Percentiles rank a stretch among this genome's conserved stretches.
phyloP scores from a whole-genome alignment of 2,888 invertebrate species.

The Watsonalla cultraria region DNA sequence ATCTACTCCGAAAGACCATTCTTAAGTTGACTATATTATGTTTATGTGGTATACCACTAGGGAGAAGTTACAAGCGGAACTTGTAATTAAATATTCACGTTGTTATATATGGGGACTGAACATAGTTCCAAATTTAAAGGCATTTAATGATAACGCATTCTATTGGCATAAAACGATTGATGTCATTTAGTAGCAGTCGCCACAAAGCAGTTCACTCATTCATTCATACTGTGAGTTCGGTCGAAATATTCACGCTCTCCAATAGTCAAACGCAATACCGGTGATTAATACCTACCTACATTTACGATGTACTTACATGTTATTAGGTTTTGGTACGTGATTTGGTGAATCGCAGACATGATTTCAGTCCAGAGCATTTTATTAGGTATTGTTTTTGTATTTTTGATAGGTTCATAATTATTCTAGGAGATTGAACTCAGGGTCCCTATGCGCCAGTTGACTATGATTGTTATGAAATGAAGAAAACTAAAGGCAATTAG shows the following conservation, averaged over 20 bases:
- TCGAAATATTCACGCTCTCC: conserved; percentile 57
- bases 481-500: neutral
- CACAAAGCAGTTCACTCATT: conserved; percentile 46
- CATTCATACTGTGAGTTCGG: conserved; percentile 46
- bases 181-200: conserved; percentile 30
- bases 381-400: too few species aligned
- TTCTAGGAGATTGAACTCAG: too few species aligned
- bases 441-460: too few species aligned
- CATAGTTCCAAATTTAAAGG: conserved; percentile 1
- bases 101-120: neutral
- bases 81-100: neutral
- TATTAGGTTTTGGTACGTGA: too few species aligned
- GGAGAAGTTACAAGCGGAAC: too few species aligned
- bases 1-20: too few species aligned
- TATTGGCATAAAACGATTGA: conserved; percentile 29
- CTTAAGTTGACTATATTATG: too few species aligned
- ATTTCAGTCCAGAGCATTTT: too few species aligned
- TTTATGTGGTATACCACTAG: too few species aligned
- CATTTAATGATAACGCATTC: conserved; percentile 22
- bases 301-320: neutral
- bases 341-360: too few species aligned
- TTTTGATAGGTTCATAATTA: too few species aligned
- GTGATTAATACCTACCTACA: conserved; percentile 4
- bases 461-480: too few species aligned
- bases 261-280: conserved; percentile 48